Evolutionary conservation across 2,113 vertebrate genomes (phyloP).

Genomic region (Crocuta crocuta): DNA sequence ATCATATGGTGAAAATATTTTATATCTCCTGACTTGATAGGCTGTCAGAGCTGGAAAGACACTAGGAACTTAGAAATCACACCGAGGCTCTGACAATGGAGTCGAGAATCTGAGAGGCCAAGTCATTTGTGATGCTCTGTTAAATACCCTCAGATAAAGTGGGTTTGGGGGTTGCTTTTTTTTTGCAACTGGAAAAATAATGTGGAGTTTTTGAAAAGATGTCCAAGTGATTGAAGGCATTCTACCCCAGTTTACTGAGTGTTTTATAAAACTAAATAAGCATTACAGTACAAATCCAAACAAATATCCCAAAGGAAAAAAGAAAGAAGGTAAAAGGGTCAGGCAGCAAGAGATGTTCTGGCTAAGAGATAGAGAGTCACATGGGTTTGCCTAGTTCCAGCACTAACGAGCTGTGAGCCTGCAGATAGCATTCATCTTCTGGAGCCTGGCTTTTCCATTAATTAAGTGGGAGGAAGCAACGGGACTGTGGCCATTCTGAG

Average conservation of each 20-base stretch:
- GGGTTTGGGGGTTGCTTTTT: neutral
- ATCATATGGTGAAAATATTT: neutral
- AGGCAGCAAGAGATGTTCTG: neutral
- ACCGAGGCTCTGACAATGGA: neutral
- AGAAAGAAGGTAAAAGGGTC: neutral
- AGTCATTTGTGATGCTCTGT: neutral
- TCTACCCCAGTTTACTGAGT: neutral
- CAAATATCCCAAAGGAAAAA: neutral
- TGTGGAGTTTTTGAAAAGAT: neutral
- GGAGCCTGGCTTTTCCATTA: neutral
- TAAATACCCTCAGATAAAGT: neutral
- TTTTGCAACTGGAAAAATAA: neutral
- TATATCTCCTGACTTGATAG: neutral
- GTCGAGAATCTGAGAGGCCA: neutral
- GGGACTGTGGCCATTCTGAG: rapidly evolving
- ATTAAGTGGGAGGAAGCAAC: neutral
- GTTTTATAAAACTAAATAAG: neutral
- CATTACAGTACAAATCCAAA: neutral
- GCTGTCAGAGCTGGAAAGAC: neutral
- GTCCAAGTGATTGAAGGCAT: neutral
- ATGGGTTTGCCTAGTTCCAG: neutral
- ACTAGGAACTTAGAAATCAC: neutral
- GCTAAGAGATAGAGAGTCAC: neutral
- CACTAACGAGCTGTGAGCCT: neutral
- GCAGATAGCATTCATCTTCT: no score